phyloP scores from a whole-genome alignment of 2,797 vertebrate species.

The Thaleichthys pacificus region DNA sequence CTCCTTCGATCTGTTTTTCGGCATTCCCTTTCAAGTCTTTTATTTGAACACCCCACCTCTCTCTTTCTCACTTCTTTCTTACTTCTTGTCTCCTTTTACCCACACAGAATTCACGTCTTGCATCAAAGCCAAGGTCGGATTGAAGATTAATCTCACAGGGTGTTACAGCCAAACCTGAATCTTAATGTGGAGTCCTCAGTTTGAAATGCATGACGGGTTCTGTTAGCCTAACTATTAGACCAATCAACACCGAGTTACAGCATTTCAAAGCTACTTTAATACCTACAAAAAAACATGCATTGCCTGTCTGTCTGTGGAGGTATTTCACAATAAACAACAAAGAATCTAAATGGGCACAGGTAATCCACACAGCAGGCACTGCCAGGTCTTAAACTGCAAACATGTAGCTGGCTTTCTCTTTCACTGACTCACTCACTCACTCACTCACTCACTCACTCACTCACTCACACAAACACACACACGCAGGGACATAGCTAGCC shows the following conservation, averaged over 20 bases:
- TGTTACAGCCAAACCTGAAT: conserved; percentile 14
- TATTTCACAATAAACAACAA: background rate
- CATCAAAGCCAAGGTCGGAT: conserved; percentile 19
- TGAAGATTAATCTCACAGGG: conserved; percentile 6
- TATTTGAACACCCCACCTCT: background rate
- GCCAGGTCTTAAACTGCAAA: no score
- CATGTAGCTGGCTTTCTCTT: no score
- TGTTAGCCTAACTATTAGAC: background rate
- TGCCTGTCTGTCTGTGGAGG: no score
- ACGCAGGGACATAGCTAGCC: background rate
- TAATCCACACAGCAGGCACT: background rate
- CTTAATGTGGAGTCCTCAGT: conserved; percentile 6
- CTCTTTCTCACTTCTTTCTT: background rate
- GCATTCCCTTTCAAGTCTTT: no score
- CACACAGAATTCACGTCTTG: conserved; percentile 1
- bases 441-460: background rate
- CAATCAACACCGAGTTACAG: background rate
- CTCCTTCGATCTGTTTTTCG: no score
- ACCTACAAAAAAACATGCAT: background rate
- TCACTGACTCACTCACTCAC: no score
- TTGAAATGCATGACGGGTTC: background rate
- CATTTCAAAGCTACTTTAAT: background rate
- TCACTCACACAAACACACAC: background rate
- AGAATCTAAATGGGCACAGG: background rate
- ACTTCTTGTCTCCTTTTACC: background rate